A percentile compares a stretch with the other conserved stretches of the same genome.
These are phyloP conservation scores for Neelides sp. DNA, from an alignment of 1,140 invertebrate genomes.

Conservation along the genomic window DNA sequence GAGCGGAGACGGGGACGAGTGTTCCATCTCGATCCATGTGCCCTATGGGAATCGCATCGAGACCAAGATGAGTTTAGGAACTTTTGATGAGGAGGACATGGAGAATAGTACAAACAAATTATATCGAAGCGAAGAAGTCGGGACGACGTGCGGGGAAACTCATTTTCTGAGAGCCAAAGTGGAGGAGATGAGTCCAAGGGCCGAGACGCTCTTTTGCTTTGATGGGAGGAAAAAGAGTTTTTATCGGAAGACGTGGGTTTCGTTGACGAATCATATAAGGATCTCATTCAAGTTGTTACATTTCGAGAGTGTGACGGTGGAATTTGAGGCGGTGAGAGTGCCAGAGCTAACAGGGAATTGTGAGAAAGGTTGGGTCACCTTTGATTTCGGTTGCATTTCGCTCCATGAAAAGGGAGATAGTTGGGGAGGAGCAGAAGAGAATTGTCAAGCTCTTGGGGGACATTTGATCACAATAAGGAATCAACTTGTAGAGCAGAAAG, in stretches of 20 bases:
- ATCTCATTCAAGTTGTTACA: constrained; percentile 20
- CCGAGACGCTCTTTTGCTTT: not conserved
- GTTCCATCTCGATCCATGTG: constrained; percentile 28
- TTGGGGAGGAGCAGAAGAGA: constrained; percentile 51
- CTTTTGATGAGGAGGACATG: not conserved
- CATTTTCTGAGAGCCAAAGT: not conserved
- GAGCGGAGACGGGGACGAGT: constrained; percentile 16
- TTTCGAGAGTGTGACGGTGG: constrained; percentile 33
- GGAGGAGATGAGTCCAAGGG: not conserved
- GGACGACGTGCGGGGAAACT: too few relatives aligned
- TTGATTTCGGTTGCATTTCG: constrained; percentile 48
- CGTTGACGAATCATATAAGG: constrained; percentile 20
- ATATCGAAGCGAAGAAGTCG: too few relatives aligned
- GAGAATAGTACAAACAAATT: too few relatives aligned
- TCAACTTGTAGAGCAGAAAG: constrained; percentile 43
- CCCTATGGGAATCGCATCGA: constrained; percentile 27
- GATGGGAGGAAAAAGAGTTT: not conserved
- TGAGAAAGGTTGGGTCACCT: constrained; percentile 49
- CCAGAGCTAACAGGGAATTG: constrained; percentile 45
- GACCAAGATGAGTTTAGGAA: constrained; percentile 15
- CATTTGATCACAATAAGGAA: constrained; percentile 51
- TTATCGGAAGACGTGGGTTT: constrained; percentile 15
- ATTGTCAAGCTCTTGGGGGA: constrained; percentile 48
- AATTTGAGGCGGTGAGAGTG: constrained; percentile 40
- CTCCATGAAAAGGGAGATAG: constrained; percentile 42